Conservation (phyloP, 1,140 invertebrate species). For the Penaeus indicus region DNA sequence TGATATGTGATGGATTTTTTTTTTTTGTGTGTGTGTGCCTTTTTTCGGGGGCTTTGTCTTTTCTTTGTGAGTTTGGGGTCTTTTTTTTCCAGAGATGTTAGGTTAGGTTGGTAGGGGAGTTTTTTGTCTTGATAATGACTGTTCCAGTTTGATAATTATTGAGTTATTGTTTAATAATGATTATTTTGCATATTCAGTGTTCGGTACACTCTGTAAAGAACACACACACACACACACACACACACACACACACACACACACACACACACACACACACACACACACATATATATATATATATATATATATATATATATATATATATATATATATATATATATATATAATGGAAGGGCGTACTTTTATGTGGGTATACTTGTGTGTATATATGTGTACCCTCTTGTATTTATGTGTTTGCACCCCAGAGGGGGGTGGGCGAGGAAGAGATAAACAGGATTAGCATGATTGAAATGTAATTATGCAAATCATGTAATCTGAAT, state of each 20-base stretch:
- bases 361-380: neutral
- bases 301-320: conserved; percentile 1
- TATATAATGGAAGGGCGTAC: neutral
- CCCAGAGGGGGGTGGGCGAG: too few species aligned
- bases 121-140: neutral
- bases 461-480: too few species aligned
- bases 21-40: too few species aligned
- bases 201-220: neutral
- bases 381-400: conserved; percentile 16
- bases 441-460: too few species aligned
- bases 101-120: too few species aligned
- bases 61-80: too few species aligned
- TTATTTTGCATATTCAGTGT: too few species aligned
- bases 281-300: neutral
- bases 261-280: conserved; percentile 7
- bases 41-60: too few species aligned
- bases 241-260: conserved; percentile 18
- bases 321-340: neutral
- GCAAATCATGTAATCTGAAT: too few species aligned
- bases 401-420: neutral
- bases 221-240: neutral
- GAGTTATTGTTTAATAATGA: neutral
- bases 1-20: too few species aligned
- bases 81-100: too few species aligned
- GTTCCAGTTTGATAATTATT: neutral